Percentiles rank a stretch among this genome's conserved stretches.
Conservation (phyloP, 1,140 invertebrate species). For the Anastrepha ludens region DNA sequence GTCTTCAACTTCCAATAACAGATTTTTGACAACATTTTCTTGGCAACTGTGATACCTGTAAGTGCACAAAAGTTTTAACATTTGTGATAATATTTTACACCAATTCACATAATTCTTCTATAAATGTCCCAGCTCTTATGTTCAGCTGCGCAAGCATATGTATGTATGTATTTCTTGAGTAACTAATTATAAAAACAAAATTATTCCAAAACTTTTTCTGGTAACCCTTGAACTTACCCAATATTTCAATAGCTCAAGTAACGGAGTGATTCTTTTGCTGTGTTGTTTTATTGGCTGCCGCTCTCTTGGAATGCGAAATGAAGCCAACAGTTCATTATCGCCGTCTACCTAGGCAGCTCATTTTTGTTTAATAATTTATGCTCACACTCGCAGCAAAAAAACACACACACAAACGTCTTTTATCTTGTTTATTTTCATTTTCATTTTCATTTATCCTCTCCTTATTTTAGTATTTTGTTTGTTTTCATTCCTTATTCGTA, state of each 20-base stretch:
- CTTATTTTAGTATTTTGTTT: neutral
- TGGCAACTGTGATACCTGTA: too few relatives aligned
- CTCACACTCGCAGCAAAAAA: neutral
- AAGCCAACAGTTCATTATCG: slow-evolving; percentile 36
- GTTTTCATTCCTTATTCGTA: slow-evolving; percentile 23
- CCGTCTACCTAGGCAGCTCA: neutral
- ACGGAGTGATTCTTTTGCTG: neutral
- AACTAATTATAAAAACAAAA: too few relatives aligned
- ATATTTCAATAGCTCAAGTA: neutral
- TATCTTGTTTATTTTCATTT: slow-evolving; percentile 34
- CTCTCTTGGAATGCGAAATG: slow-evolving; percentile 30
- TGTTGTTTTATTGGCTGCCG: neutral
- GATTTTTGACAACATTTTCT: too few relatives aligned
- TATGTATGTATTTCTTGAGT: too few relatives aligned
- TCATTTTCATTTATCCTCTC: neutral
- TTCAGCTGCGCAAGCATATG: too few relatives aligned
- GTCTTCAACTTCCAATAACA: too few relatives aligned
- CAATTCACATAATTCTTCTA: too few relatives aligned
- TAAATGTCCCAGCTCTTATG: too few relatives aligned
- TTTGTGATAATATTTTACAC: too few relatives aligned
- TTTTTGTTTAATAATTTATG: neutral
- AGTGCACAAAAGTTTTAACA: too few relatives aligned
- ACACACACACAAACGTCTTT: neutral
- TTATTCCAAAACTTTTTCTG: neutral
- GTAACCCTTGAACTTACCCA: neutral